A percentile compares a stretch with the other conserved stretches of the same genome.
Evolutionary conservation across 2,888 invertebrate species (phyloP).

Genomic region (Blera fallax): DNA sequence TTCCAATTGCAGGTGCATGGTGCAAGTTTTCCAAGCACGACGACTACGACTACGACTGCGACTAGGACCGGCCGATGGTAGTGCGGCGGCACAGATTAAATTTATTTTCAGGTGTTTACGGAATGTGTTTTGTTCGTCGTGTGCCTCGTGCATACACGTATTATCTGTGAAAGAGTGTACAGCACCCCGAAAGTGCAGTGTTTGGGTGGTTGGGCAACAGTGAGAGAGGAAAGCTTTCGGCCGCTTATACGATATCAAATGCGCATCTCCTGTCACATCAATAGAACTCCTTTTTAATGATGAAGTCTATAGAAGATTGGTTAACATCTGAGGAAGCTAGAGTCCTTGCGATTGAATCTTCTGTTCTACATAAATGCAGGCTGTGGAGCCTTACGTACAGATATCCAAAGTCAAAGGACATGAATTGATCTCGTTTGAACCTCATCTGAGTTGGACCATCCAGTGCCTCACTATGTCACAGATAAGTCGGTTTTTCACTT

Average conservation of each 20-base stretch:
- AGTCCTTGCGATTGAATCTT: too few relatives aligned
- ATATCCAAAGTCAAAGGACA: too few relatives aligned
- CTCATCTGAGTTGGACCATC: too few relatives aligned
- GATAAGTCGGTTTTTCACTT: too few relatives aligned
- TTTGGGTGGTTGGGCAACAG: conserved; percentile 17
- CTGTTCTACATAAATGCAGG: too few relatives aligned
- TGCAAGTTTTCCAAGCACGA: conserved; percentile 67
- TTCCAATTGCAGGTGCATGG: conserved; percentile 70
- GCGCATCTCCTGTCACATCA: too few relatives aligned
- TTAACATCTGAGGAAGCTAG: too few relatives aligned
- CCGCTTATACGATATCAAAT: background rate
- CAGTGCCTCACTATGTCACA: too few relatives aligned
- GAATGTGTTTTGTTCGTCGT: conserved; percentile 72
- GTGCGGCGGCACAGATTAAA: conserved; percentile 74
- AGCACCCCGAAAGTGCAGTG: conserved; percentile 1
- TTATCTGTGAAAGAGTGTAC: conserved; percentile 46
- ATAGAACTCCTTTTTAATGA: too few relatives aligned
- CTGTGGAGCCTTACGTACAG: too few relatives aligned
- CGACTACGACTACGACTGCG: conserved; percentile 12
- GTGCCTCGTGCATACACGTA: conserved; percentile 62
- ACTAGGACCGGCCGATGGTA: conserved; percentile 11
- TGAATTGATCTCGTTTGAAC: too few relatives aligned
- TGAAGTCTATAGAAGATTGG: too few relatives aligned
- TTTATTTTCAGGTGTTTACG: conserved; percentile 75
- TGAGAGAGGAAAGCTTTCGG: background rate